These are phyloP conservation scores for Numenius arquata DNA, from an alignment of 2,113 vertebrate genomes.

Conservation along the genomic window DNA sequence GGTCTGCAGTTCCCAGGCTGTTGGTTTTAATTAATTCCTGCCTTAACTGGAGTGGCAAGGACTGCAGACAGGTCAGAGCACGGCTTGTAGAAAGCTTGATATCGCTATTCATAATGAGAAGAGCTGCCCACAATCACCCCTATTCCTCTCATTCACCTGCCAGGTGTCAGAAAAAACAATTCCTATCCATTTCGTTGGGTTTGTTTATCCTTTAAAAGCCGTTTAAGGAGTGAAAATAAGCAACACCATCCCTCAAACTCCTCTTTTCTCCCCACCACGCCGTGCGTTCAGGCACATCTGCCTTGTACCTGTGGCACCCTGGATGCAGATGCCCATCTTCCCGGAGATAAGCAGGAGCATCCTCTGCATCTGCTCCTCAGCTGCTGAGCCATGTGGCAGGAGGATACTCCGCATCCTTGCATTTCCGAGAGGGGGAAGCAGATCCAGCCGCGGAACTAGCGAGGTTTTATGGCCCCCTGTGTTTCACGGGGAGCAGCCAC, in stretches of 20 bases:
- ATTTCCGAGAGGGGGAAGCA: background rate
- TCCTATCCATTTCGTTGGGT: no score
- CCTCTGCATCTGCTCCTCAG: background rate
- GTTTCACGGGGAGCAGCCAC: background rate
- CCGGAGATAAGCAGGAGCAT: background rate
- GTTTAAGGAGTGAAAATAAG: background rate
- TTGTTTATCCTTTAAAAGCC: background rate
- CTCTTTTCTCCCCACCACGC: background rate
- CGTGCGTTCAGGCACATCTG: fast-evolving
- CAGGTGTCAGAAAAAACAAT: background rate
- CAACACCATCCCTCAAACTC: background rate
- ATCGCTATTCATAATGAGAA: background rate
- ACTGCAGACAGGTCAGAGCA: background rate
- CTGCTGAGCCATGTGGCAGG: background rate
- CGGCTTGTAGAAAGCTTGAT: background rate
- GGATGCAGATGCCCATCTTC: background rate
- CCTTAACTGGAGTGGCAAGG: background rate
- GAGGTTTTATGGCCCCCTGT: background rate
- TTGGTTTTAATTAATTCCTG: background rate
- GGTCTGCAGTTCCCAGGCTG: background rate
- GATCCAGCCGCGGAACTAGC: background rate
- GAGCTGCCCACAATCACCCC: background rate
- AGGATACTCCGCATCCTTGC: background rate
- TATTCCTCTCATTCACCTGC: background rate
- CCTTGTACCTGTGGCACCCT: fast-evolving